A percentile compares a stretch with the other conserved stretches of the same genome.
Conservation (phyloP, 2,888 invertebrate genomes). For the Abrostola tripartita region DNA sequence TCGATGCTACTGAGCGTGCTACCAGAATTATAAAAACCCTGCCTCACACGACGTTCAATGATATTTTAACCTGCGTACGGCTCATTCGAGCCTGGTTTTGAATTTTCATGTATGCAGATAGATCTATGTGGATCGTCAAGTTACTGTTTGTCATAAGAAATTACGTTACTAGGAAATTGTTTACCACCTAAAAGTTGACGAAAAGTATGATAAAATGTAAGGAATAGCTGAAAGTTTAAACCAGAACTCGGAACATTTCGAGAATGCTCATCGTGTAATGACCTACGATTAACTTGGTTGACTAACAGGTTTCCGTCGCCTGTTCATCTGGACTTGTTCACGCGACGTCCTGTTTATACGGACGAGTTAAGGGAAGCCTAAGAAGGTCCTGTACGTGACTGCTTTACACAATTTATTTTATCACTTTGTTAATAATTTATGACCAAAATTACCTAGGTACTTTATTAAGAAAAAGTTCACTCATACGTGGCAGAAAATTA, state of each 20-base stretch:
- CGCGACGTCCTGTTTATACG: slow-evolving; percentile 19
- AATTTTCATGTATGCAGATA: background rate
- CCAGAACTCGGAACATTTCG: background rate
- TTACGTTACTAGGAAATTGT: background rate
- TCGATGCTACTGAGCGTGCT: slow-evolving; percentile 58
- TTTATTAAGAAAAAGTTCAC: background rate
- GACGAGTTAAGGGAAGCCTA: slow-evolving; percentile 21
- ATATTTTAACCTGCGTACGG: slow-evolving; percentile 9
- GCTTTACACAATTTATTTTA: background rate
- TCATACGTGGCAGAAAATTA: background rate
- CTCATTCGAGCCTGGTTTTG: slow-evolving; percentile 24
- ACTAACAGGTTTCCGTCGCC: slow-evolving; percentile 32
- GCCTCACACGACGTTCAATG: slow-evolving; percentile 24
- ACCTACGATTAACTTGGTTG: slow-evolving; percentile 10
- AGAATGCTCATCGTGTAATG: slow-evolving; percentile 2
- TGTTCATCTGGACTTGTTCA: slow-evolving; percentile 26
- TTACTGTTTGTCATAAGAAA: background rate
- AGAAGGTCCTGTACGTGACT: background rate
- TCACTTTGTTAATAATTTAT: background rate
- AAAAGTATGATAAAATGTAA: no score
- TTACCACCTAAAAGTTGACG: no score
- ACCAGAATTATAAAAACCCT: slow-evolving; percentile 51
- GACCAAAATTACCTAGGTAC: background rate
- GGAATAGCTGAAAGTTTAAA: no score
- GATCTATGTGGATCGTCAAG: background rate